Evolutionary conservation across 2,113 vertebrate genomes (phyloP).

Genomic region (Lates calcarifer): DNA sequence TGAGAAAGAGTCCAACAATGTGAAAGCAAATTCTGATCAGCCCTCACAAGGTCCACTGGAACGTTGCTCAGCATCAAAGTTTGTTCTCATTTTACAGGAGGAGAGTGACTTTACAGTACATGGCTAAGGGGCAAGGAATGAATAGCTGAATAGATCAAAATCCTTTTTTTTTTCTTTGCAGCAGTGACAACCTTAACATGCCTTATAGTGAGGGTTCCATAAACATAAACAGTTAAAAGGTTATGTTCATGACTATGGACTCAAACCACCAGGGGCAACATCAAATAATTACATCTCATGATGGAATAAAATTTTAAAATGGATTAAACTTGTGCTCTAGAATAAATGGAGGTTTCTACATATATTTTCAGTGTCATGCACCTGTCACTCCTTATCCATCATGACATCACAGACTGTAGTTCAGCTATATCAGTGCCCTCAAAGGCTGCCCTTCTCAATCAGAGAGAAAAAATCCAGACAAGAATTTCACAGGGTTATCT

Average conservation of each 20-base stretch:
- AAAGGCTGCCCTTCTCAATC: slow-evolving; percentile 56
- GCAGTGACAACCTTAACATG: no score
- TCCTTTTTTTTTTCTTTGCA: no score
- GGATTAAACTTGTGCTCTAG: not conserved
- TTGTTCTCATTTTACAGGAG: not conserved
- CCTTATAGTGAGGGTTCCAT: not conserved
- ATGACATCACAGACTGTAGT: slow-evolving; percentile 23
- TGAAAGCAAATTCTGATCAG: slow-evolving; percentile 27
- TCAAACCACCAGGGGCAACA: not conserved
- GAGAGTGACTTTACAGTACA: not conserved
- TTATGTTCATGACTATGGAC: not conserved
- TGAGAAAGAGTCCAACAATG: slow-evolving; percentile 34
- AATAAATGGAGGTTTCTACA: not conserved
- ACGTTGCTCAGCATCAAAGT: not conserved
- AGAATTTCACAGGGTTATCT: slow-evolving; percentile 83
- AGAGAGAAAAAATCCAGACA: slow-evolving; percentile 61
- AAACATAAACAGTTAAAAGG: not conserved
- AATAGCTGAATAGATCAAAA: not conserved
- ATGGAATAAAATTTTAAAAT: not conserved
- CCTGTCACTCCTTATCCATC: slow-evolving; percentile 59
- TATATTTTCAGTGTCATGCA: slow-evolving; percentile 36
- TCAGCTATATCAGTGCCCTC: slow-evolving; percentile 19
- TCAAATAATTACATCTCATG: not conserved
- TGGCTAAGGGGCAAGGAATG: not conserved
- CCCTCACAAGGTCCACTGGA: not conserved